Percentiles rank a stretch among this genome's conserved stretches.
These are phyloP conservation scores for Montipora sp. DNA, from an alignment of 64 coral and sea anemone species.

Conservation along the genomic window DNA sequence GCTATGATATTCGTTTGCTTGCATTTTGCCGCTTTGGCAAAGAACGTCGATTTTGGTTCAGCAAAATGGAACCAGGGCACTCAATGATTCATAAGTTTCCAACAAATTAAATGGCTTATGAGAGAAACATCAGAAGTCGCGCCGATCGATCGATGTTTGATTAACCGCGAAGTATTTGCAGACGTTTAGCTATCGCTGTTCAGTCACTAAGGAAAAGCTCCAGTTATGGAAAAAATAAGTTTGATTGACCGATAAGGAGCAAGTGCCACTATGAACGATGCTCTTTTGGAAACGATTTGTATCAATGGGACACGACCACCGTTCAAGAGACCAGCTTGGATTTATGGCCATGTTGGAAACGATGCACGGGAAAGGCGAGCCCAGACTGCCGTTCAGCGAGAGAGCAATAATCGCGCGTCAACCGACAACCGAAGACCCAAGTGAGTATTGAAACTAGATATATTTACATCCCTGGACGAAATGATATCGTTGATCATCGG, in stretches of 20 bases:
- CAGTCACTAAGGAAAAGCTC: background rate
- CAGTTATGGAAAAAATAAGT: background rate
- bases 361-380: slow-evolving; percentile 18
- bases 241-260: background rate
- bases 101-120: too few species aligned
- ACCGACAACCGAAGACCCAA: slow-evolving; percentile 10
- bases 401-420: background rate
- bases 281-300: slow-evolving; percentile 49
- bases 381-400: slow-evolving; percentile 30
- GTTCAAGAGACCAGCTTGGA: slow-evolving; percentile 66
- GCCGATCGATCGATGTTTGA: background rate
- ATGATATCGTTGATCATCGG: too few species aligned
- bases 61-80: too few species aligned
- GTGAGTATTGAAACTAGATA: background rate
- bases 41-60: too few species aligned
- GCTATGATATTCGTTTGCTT: too few species aligned
- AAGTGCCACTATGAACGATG: slow-evolving; percentile 42
- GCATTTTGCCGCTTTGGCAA: too few species aligned
- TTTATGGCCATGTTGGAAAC: slow-evolving; percentile 45
- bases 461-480: too few species aligned
- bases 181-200: too few species aligned
- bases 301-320: slow-evolving; percentile 63
- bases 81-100: too few species aligned
- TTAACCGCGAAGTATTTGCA: too few species aligned
- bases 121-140: too few species aligned